A percentile compares a stretch with the other conserved stretches of the same genome.
These are phyloP conservation scores for Microctenopoma stevenorrisi DNA, from an alignment of 2,797 vertebrate species.

Conservation along the genomic window DNA sequence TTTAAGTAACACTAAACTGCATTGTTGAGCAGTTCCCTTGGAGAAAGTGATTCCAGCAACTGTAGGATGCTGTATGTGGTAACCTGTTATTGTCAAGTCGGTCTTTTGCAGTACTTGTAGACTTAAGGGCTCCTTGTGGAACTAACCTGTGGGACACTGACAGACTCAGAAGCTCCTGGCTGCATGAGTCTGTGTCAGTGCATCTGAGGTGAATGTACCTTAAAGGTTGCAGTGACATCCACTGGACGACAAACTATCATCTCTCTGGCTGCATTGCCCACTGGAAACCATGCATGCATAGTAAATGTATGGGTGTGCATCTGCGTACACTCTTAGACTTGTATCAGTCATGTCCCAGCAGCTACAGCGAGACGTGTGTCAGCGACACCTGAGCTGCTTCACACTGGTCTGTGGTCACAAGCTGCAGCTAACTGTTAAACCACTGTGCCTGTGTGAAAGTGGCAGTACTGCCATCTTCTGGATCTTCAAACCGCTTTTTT, in stretches of 20 bases:
- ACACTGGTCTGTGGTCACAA: neutral
- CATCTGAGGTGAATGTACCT: neutral
- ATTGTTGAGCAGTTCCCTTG: neutral
- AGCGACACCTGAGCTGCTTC: conserved; percentile 3
- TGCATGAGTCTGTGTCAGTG: conserved; percentile 20
- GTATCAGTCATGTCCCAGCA: neutral
- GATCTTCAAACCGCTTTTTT: too few species aligned
- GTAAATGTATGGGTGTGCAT: neutral
- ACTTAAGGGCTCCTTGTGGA: conserved; percentile 7
- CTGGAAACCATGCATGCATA: too few species aligned
- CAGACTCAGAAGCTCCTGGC: conserved; percentile 19
- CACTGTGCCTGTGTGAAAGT: neutral
- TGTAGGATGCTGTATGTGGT: neutral
- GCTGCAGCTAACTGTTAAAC: neutral
- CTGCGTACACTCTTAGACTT: neutral
- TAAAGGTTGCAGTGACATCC: conserved; percentile 17
- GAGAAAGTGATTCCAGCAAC: neutral
- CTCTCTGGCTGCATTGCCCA: neutral
- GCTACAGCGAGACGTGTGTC: neutral
- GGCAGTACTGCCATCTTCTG: conserved; percentile 16
- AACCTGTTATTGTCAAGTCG: conserved; percentile 6
- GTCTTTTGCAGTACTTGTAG: conserved; percentile 15
- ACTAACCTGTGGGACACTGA: conserved; percentile 21
- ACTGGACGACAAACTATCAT: conserved; percentile 1
- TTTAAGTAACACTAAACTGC: conserved; percentile 18